Base-by-base conservation (phyloP, 2,797 vertebrate species). In the Phalanger gymnotis region DNA sequence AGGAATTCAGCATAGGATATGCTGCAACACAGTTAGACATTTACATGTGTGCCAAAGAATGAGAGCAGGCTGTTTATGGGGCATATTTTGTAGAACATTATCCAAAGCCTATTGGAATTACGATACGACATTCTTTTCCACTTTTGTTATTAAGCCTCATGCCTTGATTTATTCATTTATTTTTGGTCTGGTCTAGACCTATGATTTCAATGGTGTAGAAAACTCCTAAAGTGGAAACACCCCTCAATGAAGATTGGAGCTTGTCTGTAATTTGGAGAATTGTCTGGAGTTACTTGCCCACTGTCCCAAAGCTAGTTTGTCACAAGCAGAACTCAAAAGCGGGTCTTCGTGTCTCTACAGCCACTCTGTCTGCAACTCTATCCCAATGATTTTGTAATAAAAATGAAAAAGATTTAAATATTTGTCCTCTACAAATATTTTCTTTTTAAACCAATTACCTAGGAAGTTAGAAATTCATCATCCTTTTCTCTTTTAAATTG, bases 401-500 rank as follows among this genome's bases (percentile, higher is more conserved):
- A 91, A 93, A 94, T 1, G 14, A 58, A 90, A 92, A 93, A 92
- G 13, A 1, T 91, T 4, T 90, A 40, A 81, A 87, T 3, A 25
- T 28, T 28, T 53, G 3, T 73, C 66, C 53, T 92, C 93, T 9
- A 10, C 51, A 90, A 90, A 96, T 0, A 34, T 95, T 94, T 81
- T n/a, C 40, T 95, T 94, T 81, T n/a, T 66, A 34, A n/a, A 25
- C 40, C 22, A 81, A 47, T 81, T 27, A 81, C 40, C 73, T 81
- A 27, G 9, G 22, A 81, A 81, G 73, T 81, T 81, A 81, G 73
- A 81, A 47, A 27, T 28, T 93, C 28, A 53, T 73, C 89, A 56
- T 54, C 40, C 47, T 93, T 27, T 92, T 94, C 5, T 28, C n/a
- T 27, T 56, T 91, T 57, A 92, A 95, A 93, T 55, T 81, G 61